phyloP scores from a whole-genome alignment of 2,888 invertebrate genomes.

The Temnothorax ravouxi region DNA sequence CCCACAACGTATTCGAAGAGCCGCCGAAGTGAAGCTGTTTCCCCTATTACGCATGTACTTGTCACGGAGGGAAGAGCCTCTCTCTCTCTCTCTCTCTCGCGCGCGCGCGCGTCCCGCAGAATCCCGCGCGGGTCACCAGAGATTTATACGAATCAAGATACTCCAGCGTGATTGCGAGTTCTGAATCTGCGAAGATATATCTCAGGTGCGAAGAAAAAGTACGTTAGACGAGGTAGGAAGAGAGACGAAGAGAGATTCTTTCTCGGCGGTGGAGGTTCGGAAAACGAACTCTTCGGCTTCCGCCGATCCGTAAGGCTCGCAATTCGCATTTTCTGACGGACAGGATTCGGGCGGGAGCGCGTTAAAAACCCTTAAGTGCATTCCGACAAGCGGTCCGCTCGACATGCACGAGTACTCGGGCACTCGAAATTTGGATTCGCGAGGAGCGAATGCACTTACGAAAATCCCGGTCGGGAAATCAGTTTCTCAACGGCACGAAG shows the following conservation, averaged over 20 bases:
- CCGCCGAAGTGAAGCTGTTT: constrained; percentile 64
- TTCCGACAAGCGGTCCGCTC: constrained; percentile 20
- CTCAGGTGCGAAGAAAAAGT: constrained; percentile 74
- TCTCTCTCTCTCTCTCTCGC: constrained; percentile 49
- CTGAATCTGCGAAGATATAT: constrained; percentile 73
- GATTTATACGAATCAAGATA: constrained; percentile 82
- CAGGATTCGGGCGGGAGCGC: neutral
- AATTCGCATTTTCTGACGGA: constrained; percentile 53
- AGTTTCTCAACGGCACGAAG: constrained; percentile 39
- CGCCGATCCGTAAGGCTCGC: constrained; percentile 56
- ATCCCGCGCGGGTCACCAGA: constrained; percentile 75
- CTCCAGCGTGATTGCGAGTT: constrained; percentile 72
- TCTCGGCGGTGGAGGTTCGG: constrained; percentile 49
- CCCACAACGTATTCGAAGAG: constrained; percentile 60
- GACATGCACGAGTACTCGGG: constrained; percentile 5
- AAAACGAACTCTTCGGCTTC: constrained; percentile 56
- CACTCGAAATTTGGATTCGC: constrained; percentile 13
- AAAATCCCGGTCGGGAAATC: constrained; percentile 25
- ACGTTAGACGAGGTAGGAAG: constrained; percentile 64
- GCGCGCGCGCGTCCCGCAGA: constrained; percentile 48
- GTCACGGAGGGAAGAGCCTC: constrained; percentile 61
- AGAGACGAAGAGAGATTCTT: constrained; percentile 60
- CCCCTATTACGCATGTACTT: constrained; percentile 75
- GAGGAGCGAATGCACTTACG: neutral
- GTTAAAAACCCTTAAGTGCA: constrained; percentile 50